Percentiles rank a stretch among this genome's conserved stretches.
Conservation (phyloP, 2,113 vertebrate genomes). For the Festucalex cinctus region DNA sequence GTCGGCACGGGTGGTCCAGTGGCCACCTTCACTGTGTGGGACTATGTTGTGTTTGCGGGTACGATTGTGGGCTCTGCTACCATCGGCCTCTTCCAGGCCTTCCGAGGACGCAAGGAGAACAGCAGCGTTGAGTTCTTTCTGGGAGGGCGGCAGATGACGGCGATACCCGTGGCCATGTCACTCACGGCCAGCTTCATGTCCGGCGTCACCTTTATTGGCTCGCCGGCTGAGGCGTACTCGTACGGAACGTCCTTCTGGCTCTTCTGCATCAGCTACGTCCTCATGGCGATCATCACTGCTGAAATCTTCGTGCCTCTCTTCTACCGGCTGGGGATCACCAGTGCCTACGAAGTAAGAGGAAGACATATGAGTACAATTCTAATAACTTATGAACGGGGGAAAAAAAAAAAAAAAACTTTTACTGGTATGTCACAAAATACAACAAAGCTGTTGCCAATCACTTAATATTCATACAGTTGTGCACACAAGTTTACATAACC, state of each 20-base stretch:
- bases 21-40: slow-evolving; percentile 73
- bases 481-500: too few species aligned
- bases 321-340: slow-evolving; percentile 75
- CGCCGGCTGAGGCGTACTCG: slow-evolving; percentile 72
- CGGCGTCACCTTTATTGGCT: slow-evolving; percentile 78
- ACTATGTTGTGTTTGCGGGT: slow-evolving; percentile 76
- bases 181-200: slow-evolving; percentile 82
- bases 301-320: slow-evolving; percentile 79
- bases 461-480: background rate
- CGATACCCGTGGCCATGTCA: slow-evolving; percentile 78
- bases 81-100: slow-evolving; percentile 74
- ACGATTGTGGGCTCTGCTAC: slow-evolving; percentile 60
- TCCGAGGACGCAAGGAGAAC: slow-evolving; percentile 62
- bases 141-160: slow-evolving; percentile 76
- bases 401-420: background rate
- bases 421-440: background rate
- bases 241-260: slow-evolving; percentile 73
- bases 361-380: background rate
- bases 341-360: slow-evolving; percentile 74
- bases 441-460: background rate
- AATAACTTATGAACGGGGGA: background rate
- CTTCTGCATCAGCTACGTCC: slow-evolving; percentile 69
- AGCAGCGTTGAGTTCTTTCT: slow-evolving; percentile 72
- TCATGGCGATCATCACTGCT: slow-evolving; percentile 72
- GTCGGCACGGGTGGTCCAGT: slow-evolving; percentile 62